Evolutionary conservation across 2,113 vertebrate species (phyloP).

Genomic region (Rhinopomastus cyanomelas): DNA sequence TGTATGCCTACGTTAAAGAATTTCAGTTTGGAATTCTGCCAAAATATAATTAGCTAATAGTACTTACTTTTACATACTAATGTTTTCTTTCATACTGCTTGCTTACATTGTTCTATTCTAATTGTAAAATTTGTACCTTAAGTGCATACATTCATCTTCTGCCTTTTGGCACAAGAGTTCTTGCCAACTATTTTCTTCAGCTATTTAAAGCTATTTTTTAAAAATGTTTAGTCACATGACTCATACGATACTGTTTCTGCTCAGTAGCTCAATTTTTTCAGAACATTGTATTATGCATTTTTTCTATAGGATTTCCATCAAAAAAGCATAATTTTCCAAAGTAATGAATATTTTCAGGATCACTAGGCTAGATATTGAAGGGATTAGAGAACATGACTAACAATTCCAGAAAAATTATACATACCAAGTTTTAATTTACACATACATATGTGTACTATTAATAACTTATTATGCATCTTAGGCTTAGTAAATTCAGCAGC

Average conservation of each 20-base stretch:
- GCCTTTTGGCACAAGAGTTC: neutral
- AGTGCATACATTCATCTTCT: neutral
- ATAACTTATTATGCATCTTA: neutral
- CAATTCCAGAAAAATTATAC: neutral
- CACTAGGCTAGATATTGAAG: neutral
- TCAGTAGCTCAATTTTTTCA: neutral
- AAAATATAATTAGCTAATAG: neutral
- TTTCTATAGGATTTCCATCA: neutral
- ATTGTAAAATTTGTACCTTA: neutral
- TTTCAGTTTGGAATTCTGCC: neutral
- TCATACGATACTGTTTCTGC: neutral
- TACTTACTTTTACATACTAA: neutral
- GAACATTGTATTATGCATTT: neutral
- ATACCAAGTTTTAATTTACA: neutral
- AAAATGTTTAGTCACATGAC: accelerated
- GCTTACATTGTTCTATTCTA: neutral
- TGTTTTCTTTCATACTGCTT: neutral
- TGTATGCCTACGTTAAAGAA: neutral
- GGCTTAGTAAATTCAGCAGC: neutral
- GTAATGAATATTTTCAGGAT: neutral
- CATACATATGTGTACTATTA: neutral
- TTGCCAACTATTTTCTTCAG: neutral
- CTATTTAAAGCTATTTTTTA: neutral
- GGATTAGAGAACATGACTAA: neutral
- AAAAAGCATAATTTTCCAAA: neutral